Evolutionary conservation across 1,140 invertebrate genomes (phyloP).

Genomic region (Pogonus chalceus): DNA sequence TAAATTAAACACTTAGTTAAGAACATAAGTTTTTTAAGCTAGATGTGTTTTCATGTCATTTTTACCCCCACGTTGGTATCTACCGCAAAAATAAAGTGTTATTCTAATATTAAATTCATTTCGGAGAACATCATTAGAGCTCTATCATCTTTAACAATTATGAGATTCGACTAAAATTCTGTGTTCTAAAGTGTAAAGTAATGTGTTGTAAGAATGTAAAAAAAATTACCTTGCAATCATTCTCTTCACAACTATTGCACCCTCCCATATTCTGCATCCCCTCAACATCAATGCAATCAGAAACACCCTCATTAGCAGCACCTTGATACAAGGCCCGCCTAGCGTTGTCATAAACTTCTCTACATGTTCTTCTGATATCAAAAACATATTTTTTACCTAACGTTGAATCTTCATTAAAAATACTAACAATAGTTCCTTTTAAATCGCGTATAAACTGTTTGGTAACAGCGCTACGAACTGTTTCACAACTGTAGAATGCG

Average conservation of each 20-base stretch:
- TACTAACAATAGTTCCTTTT: slow-evolving; percentile 83
- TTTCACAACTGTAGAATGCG: slow-evolving; percentile 86
- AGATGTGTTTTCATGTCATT: too few species aligned
- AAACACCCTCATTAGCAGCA: slow-evolving; percentile 11
- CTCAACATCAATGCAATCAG: slow-evolving; percentile 4
- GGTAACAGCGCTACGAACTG: slow-evolving; percentile 75
- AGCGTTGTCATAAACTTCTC: slow-evolving; percentile 80
- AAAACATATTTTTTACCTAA: slow-evolving; percentile 81
- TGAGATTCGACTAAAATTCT: too few species aligned
- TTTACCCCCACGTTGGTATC: too few species aligned
- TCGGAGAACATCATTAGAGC: too few species aligned
- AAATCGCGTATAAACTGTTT: slow-evolving; percentile 80
- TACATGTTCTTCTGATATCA: slow-evolving; percentile 74
- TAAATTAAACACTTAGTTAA: too few species aligned
- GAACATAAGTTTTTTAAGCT: too few species aligned
- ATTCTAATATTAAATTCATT: too few species aligned
- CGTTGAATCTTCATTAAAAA: slow-evolving; percentile 81
- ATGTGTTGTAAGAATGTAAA: too few species aligned
- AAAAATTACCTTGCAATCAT: slow-evolving; percentile 3
- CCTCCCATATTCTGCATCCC: slow-evolving; percentile 1
- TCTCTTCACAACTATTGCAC: not conserved
- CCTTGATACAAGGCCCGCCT: slow-evolving; percentile 53
- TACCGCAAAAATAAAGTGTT: too few species aligned
- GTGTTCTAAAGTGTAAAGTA: too few species aligned
- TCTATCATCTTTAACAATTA: too few species aligned